These are phyloP conservation scores for Erpornis zantholeuca DNA, from an alignment of 2,113 vertebrate species.

Conservation along the genomic window DNA sequence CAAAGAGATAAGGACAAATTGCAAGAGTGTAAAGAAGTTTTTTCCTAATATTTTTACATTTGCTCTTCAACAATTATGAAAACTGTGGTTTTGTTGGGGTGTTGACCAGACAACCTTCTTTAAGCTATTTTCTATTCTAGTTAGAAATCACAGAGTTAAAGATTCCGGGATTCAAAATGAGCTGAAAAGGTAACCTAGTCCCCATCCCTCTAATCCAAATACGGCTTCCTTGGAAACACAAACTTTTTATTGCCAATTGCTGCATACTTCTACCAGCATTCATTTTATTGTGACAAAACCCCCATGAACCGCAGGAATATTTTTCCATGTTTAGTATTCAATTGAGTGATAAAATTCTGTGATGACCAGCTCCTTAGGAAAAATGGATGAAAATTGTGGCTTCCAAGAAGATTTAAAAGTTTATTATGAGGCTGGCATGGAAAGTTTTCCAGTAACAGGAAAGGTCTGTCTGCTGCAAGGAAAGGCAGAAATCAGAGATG, in stretches of 20 bases:
- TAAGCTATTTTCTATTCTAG: background rate
- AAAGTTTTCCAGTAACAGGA: background rate
- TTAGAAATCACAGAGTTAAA: background rate
- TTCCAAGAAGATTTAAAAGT: background rate
- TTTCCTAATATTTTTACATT: background rate
- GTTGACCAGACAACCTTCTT: background rate
- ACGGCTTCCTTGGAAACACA: background rate
- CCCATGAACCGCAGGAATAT: background rate
- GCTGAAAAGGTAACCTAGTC: background rate
- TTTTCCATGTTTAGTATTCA: background rate
- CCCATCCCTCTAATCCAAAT: background rate
- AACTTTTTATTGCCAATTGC: background rate
- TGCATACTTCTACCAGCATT: background rate
- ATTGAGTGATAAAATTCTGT: background rate
- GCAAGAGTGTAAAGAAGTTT: background rate
- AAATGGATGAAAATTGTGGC: background rate
- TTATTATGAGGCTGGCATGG: background rate
- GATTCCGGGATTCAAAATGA: background rate
- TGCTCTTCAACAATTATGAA: background rate
- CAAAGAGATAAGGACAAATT: background rate
- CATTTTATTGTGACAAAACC: background rate
- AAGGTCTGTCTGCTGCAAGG: background rate
- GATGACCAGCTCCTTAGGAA: background rate
- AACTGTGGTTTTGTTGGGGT: accelerated
- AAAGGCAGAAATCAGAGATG: background rate